Evolutionary conservation across 2,797 vertebrate genomes (phyloP).

Genomic region (Platyrinchus mystaceus): DNA sequence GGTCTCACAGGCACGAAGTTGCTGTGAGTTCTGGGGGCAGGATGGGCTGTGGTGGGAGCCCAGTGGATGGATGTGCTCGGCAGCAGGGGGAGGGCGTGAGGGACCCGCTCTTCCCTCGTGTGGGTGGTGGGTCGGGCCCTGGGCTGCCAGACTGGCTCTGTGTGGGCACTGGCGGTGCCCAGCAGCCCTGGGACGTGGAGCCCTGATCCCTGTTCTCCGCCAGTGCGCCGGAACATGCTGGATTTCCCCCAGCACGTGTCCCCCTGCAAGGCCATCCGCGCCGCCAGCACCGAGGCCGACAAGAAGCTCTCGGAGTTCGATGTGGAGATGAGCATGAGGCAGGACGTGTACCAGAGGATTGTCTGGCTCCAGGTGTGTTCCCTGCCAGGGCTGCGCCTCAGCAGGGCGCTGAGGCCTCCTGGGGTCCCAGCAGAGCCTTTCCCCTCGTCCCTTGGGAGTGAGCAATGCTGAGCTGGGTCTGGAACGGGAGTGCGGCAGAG

Average conservation of each 20-base stretch:
- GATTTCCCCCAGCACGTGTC: slow-evolving; percentile 97
- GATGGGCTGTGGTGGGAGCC: not conserved
- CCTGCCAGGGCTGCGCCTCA: rapidly evolving
- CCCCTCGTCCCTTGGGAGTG: rapidly evolving
- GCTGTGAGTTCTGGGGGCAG: rapidly evolving
- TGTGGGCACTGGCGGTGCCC: rapidly evolving
- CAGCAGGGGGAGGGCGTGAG: not conserved
- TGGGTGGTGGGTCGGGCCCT: not conserved
- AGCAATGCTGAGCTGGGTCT: rapidly evolving
- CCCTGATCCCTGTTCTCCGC: not conserved
- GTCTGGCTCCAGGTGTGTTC: slow-evolving; percentile 88
- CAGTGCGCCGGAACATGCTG: slow-evolving; percentile 91
- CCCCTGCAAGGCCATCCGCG: slow-evolving; percentile 84
- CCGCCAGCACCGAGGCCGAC: slow-evolving; percentile 91
- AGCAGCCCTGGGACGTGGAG: rapidly evolving
- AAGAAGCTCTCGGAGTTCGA: slow-evolving; percentile 94
- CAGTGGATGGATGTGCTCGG: not conserved
- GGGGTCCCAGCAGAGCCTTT: rapidly evolving
- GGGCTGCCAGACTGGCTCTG: not conserved
- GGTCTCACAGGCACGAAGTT: not conserved
- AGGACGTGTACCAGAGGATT: slow-evolving; percentile 91
- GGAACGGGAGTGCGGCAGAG: not conserved
- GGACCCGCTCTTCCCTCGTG: not conserved
- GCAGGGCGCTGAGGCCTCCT: not conserved
- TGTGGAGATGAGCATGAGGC: slow-evolving; percentile 98